Evolutionary conservation across 2,888 invertebrate species (phyloP), one percentile per base, ranked within the genome.

Genomic region (Rhaphigaster nebulosa): DNA sequence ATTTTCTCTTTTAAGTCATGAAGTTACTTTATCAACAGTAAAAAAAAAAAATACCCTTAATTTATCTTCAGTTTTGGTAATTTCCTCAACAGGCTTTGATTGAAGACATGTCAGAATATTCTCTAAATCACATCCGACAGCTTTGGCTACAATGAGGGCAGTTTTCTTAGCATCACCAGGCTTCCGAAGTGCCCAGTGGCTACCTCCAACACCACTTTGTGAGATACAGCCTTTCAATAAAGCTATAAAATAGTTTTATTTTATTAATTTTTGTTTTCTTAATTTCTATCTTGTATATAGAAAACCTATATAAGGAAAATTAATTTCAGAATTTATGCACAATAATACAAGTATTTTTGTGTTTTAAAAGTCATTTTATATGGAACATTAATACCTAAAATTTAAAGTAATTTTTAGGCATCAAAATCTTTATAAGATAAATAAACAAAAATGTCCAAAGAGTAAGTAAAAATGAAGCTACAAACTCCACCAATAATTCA

Each of bases 121-220:
- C 13, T 84, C 84, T 26, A 50, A 50, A 45, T 4, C n/a, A n/a
- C 88, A 88, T 13, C 88, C 88, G 0, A 88, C 88, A 15, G 88
- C 54, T 26, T 60, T 88, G 23, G 88, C 88, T 12, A 88, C 56
- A 0, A 34, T 60, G 26, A 54, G 38, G 34, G 88, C 88, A n/a
- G 54, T 23, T 23, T 18, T 54, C 34, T 50, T 54, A 50, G 88
- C 88, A 34, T 38, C 34, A 38, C 88, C 88, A 26, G 88, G 88
- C 38, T 26, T 54, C 3, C 56, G 10, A 26, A 88, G 88, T 4
- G 88, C 20, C 88, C 88, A 88, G 12, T 34, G 54, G 12, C 38
- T 54, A 54, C 88, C 88, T 26, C 54, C 88, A 12, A 88, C 88
- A 88, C 88, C 88, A 41, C 88, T 88, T 56, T 88, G 88, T 20